Evolutionary conservation across 2,888 invertebrate species (phyloP).

Genomic region (Synergus laeviventris): DNA sequence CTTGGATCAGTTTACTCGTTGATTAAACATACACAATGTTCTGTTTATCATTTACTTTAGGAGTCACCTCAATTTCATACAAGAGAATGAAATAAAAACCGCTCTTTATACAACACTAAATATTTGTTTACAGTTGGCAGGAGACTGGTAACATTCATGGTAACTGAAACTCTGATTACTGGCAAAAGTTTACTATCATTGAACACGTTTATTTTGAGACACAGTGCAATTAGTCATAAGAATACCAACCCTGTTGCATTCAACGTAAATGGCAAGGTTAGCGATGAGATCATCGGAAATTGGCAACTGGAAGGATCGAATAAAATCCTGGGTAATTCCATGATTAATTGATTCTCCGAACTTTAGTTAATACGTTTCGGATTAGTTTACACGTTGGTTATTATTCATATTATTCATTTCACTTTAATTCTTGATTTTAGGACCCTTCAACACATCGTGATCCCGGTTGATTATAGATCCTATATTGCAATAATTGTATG

Average conservation of each 20-base stretch:
- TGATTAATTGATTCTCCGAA: not conserved
- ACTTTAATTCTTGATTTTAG: slow-evolving; percentile 43
- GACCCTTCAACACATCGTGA: slow-evolving; percentile 55
- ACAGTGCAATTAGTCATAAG: slow-evolving; percentile 48
- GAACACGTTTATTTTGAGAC: slow-evolving; percentile 50
- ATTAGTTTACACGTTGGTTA: too few relatives aligned
- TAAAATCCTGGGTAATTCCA: slow-evolving; percentile 50
- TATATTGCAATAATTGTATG: slow-evolving; percentile 56
- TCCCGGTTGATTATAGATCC: slow-evolving; percentile 51
- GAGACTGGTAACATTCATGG: not conserved
- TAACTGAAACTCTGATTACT: not conserved
- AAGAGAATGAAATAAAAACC: not conserved
- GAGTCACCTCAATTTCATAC: not conserved
- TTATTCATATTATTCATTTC: too few relatives aligned
- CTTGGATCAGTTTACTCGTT: slow-evolving; percentile 43
- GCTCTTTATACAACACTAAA: too few relatives aligned
- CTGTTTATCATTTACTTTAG: slow-evolving; percentile 31
- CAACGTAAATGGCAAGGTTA: slow-evolving; percentile 45
- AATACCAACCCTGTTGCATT: slow-evolving; percentile 47
- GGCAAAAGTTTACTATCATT: not conserved
- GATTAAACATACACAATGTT: slow-evolving; percentile 51
- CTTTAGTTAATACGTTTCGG: too few relatives aligned
- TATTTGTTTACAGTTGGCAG: not conserved
- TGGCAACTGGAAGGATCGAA: slow-evolving; percentile 54
- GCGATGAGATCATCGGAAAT: slow-evolving; percentile 48